These are phyloP conservation scores for Pantherophis alleghaniensis DNA, from an alignment of 2,797 vertebrate genomes.

Conservation along the genomic window DNA sequence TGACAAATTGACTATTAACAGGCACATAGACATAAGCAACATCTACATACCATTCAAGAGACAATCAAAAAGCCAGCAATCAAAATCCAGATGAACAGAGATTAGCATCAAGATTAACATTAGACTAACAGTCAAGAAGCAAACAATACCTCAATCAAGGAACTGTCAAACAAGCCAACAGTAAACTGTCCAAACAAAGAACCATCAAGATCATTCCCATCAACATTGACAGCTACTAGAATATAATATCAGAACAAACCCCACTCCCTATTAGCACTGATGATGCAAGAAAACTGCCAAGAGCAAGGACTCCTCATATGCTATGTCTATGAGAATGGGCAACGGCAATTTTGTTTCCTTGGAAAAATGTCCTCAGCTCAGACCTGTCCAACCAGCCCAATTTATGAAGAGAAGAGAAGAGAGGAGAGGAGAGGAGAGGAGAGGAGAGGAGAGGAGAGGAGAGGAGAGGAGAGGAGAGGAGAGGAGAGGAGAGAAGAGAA, in stretches of 20 bases:
- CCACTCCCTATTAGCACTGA: no score
- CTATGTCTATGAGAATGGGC: not conserved
- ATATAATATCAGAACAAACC: no score
- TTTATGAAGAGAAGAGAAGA: not conserved
- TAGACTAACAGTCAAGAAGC: not conserved
- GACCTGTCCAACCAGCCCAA: not conserved
- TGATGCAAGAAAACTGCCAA: no score
- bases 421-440: accelerated
- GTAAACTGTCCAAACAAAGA: not conserved
- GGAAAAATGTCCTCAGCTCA: not conserved
- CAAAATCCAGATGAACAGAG: not conserved
- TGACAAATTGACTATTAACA: not conserved
- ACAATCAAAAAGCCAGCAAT: not conserved
- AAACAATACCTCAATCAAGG: not conserved
- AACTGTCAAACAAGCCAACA: not conserved
- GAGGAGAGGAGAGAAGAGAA: no score
- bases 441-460: no score
- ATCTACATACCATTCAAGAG: not conserved
- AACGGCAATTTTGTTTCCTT: not conserved
- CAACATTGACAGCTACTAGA: no score
- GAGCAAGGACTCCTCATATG: no score
- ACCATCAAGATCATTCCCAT: not conserved
- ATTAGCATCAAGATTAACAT: not conserved
- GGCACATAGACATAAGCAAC: not conserved
- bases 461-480: no score